Evolutionary conservation across 2,888 invertebrate species (phyloP), one percentile per base, ranked within the genome.

Genomic region (Chrysomela aeneicollis): DNA sequence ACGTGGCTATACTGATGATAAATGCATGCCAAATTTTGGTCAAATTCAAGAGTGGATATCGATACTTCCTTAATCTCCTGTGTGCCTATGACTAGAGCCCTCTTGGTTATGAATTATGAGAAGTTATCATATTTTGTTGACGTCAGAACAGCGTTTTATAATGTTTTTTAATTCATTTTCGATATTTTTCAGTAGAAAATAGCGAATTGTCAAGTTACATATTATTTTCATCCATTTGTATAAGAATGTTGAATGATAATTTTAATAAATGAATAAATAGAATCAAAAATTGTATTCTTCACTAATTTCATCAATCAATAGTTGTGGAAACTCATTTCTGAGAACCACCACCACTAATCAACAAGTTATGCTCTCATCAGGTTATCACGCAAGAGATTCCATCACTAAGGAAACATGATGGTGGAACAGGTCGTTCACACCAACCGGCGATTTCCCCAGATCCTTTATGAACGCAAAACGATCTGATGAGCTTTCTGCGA

Each of bases 31-130:
- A 8, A 35, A 35, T 15, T 42, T 42, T 15, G 1, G n/a, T 42
- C n/a, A 3, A 3, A 42, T 2, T 42, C n/a, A 15, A n/a, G 2
- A 1, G 42, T 42, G 42, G n/a, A 42, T 15, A 42, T 42, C 15
- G 12, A 62, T 50, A 75, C 73, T 70, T 78, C 74, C 73, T 76
- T 61, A 49, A 32, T 30, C 70, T 79, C 76, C 77, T 82, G 80
- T 66, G 71, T 71, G 74, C 81, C 81, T 82, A 79, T 72, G 73
- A 76, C 61, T 67, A 75, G 78, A 78, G 81, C 81, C 81, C 81
- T 82, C 77, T 78, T 80, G 81, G 80, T 82, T 82, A 82, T 82
- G 82, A 82, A 82, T 82, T 82, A 82, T 82, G 81, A 79, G 77
- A 78, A 78, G 74, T 78, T 74, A 70, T 76, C 72, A 76, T 73